A percentile compares a stretch with the other conserved stretches of the same genome.
phyloP scores from a whole-genome alignment of 2,797 vertebrate species.

The Pygocentrus nattereri region DNA sequence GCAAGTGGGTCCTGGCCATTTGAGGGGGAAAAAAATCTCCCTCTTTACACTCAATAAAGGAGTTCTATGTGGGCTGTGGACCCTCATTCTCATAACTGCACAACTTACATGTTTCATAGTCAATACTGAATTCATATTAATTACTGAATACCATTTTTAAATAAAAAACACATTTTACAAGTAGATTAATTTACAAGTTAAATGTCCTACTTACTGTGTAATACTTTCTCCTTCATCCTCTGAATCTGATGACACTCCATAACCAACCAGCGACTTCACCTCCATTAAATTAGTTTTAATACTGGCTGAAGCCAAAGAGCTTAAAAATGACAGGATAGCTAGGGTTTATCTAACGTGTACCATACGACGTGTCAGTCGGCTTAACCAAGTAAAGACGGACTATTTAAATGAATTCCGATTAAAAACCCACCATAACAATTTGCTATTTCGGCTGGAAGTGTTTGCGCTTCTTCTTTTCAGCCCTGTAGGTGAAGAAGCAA shows the following conservation, averaged over 20 bases:
- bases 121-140: too few relatives aligned
- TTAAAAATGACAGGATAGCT: background rate
- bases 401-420: too few relatives aligned
- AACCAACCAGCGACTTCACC: slow-evolving; percentile 81
- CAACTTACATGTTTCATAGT: too few relatives aligned
- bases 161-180: too few relatives aligned
- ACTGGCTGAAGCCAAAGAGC: background rate
- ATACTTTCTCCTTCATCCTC: slow-evolving; percentile 67
- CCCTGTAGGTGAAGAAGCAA: background rate
- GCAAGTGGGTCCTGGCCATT: too few relatives aligned
- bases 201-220: slow-evolving; percentile 44
- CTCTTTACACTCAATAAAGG: too few relatives aligned
- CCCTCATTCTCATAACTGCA: too few relatives aligned
- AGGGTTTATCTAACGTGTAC: too few relatives aligned
- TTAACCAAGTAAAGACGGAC: background rate
- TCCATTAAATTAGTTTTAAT: background rate
- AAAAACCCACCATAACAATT: background rate
- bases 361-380: background rate
- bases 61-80: too few relatives aligned
- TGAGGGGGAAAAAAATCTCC: too few relatives aligned
- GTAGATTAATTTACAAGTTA: too few relatives aligned
- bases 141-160: too few relatives aligned
- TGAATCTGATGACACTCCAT: slow-evolving; percentile 80
- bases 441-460: background rate
- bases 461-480: slow-evolving; percentile 15